Base-by-base conservation (phyloP, 2,888 invertebrate genomes). In the Lamproptera curius region DNA sequence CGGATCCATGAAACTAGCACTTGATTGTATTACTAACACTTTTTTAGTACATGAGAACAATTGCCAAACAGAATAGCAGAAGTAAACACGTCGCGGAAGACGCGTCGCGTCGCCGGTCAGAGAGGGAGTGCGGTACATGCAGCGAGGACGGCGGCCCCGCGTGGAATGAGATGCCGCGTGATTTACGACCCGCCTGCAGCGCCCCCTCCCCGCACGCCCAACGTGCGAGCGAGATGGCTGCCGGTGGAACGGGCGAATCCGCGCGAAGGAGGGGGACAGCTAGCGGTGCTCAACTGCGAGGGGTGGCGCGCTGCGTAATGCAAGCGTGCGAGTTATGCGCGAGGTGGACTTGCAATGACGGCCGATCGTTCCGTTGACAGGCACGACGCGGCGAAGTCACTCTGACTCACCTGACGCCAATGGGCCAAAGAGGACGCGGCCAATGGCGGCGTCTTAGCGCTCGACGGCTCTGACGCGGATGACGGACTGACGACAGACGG, bases 151-250 rank as follows among this genome's bases (percentile, higher is more conserved):
- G 83, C 78, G 78, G 77, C 80, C 86, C 82, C 87, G 88, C 88
- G 85, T 82, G 87, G 88, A 88, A 87, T 88, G 88, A 88, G 85
- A 83, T 72, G 75, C 81, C 77, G 77, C 74, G 83, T 88, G 88
- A 88, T 88, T 88, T 88, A 88, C 88, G 88, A 86, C 84, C 85
- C 86, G 86, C 87, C 86, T 85, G 86, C 87, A 85, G 82, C 81
- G 76, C 82, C 83, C 85, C 76, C 77, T 70, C 77, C 84, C 85
- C 82, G 76, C 80, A 65, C 80, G 69, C 75, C 78, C 73, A 77
- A 67, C 76, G 66, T 59, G 53, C 62, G 78, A 83, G 53, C 55
- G 72, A 67, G 84, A 83, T 58, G 61, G 63, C 58, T 53, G 70
- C 66, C 56, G 49, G 51, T 42, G 48, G 54, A 49, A 55, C 53